Percentiles rank a stretch among this genome's conserved stretches.
Conservation (phyloP, 2,797 vertebrate genomes). For the Hyperoplus immaculatus region DNA sequence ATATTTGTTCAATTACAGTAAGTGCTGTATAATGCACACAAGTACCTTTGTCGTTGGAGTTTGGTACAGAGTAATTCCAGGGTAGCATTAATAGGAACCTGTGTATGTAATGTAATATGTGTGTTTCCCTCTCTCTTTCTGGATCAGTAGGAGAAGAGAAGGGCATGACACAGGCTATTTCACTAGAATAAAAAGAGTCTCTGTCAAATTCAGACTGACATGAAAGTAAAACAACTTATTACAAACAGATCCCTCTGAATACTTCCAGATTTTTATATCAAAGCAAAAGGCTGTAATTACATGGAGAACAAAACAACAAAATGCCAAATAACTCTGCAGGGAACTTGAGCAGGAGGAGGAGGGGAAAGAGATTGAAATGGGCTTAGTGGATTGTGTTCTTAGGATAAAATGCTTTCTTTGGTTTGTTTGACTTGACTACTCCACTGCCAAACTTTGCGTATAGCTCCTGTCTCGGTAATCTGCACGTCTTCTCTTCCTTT, state of each 20-base stretch:
- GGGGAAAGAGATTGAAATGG: conserved; percentile 21
- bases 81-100: conserved; percentile 1
- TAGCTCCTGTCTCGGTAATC: conserved; percentile 35
- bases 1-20: conserved; percentile 1
- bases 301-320: conserved; percentile 61
- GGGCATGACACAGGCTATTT: conserved; percentile 18
- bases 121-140: conserved; percentile 25
- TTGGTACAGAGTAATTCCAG: not conserved
- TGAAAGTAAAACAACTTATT: conserved; percentile 61
- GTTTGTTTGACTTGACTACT: conserved; percentile 73
- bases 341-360: conserved; percentile 31
- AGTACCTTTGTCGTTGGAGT: not conserved
- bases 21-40: not conserved
- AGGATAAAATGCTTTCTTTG: conserved; percentile 68
- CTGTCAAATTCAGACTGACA: conserved; percentile 55
- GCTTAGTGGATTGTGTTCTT: conserved; percentile 48
- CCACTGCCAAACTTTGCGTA: conserved; percentile 47
- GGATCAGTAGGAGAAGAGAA: conserved; percentile 37
- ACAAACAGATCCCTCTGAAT: conserved; percentile 65
- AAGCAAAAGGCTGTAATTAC: conserved; percentile 69
- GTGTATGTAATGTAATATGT: conserved; percentile 1
- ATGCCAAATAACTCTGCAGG: conserved; percentile 57
- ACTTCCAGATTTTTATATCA: conserved; percentile 71
- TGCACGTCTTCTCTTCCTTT: not conserved
- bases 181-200: conserved; percentile 5